Base-by-base conservation (phyloP, 2,888 invertebrate genomes). In the Eumerus sabulonum region DNA sequence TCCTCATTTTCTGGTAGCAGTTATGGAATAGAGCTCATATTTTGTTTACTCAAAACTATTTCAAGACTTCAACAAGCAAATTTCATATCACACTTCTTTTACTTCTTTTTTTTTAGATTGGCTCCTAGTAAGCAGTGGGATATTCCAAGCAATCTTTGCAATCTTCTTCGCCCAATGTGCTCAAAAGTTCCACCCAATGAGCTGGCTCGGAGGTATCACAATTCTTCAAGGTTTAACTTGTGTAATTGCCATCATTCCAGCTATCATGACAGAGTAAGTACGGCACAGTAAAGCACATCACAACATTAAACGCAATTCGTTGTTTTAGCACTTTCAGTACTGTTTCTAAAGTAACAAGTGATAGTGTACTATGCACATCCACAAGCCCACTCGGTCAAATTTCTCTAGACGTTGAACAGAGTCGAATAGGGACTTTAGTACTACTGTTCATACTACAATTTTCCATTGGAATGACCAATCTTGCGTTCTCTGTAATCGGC, bases 141-240 rank as follows among this genome's bases (percentile, higher is more conserved):
- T 92, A 3, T 89, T 91, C 53, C 90, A 91, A 76, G 90, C 91
- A 1, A 18, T 91, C 3, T 86, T 91, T 40, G 92, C 91, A 0
- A 82, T 92, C 17, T 63, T 86, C 0, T 86, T 92, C 13, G 90
- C 92, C 7, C 91, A 92, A 83, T 92, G 91, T 90, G 92, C 92
- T 0, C 90, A 91, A 79, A 89, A 90, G 84, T 89, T 91, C 40
- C 92, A 92, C 84, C 89, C 92, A 64, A 90, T 90, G 18, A 90
- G 90, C 4, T 93, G 92, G 92, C 86, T 92, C 9, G 92, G 92
- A 50, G 90, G 90, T 2, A 85, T 91, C 1, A 87, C 90, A 4
- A 90, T 92, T 72, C 83, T 92, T 17, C 91, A 92, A 83, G 89
- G 91, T 1, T 85, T 88, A n/a, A 86, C 90, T 11, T 90, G 90